A percentile compares a stretch with the other conserved stretches of the same genome.
These are phyloP conservation scores for Rhegmatorhina hoffmannsi DNA, from an alignment of 2,113 vertebrate species.

Conservation along the genomic window DNA sequence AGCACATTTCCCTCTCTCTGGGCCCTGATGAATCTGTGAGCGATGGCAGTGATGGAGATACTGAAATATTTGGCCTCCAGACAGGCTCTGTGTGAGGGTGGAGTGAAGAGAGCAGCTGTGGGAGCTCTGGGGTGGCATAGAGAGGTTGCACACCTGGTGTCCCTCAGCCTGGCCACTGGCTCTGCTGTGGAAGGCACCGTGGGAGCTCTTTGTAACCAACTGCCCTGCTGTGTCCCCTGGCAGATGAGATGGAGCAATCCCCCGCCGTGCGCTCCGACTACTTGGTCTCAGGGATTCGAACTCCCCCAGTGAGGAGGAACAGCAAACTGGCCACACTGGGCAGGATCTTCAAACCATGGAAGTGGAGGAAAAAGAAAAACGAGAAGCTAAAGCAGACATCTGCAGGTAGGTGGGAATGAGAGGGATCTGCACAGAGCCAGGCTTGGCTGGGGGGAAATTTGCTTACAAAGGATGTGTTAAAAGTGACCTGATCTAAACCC, in stretches of 20 bases:
- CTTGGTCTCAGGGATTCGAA: slow-evolving; percentile 90
- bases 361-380: slow-evolving; percentile 98
- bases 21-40: neutral
- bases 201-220: neutral
- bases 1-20: neutral
- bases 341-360: slow-evolving; percentile 98
- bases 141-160: neutral
- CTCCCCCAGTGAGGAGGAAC: slow-evolving; percentile 90
- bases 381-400: slow-evolving; percentile 93
- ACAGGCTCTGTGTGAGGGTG: neutral
- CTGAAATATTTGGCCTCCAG: neutral
- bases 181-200: neutral
- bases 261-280: slow-evolving; percentile 85
- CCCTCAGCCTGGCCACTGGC: neutral
- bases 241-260: slow-evolving; percentile 93
- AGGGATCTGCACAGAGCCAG: neutral
- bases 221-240: neutral
- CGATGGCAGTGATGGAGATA: neutral
- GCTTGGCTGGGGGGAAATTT: neutral
- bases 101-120: neutral
- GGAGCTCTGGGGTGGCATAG: neutral
- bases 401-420: slow-evolving; percentile 73
- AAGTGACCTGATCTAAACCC: neutral
- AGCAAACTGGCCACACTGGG: slow-evolving; percentile 95
- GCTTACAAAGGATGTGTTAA: neutral